Percentiles rank a stretch among this genome's conserved stretches.
These are phyloP conservation scores for Lycopodina hypogea DNA, from an alignment of 37 sponge, comb jelly and placozoan genomes.

Conservation along the genomic window DNA sequence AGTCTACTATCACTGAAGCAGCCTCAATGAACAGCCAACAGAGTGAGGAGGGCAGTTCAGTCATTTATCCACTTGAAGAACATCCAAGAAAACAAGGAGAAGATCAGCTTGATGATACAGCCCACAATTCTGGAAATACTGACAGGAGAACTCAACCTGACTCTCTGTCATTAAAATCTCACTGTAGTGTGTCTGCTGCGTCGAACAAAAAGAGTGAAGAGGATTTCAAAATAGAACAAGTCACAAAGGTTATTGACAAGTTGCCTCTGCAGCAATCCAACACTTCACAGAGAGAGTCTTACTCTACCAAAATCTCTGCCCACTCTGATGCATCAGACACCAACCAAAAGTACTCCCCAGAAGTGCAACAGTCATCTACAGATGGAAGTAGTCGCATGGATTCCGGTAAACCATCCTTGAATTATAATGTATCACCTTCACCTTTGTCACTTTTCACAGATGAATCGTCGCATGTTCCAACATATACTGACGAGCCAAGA, in stretches of 20 bases:
- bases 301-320: background rate
- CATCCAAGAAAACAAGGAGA: background rate
- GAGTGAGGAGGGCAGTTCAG: background rate
- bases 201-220: background rate
- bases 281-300: background rate
- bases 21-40: background rate
- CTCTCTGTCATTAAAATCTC: background rate
- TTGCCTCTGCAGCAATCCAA: conserved; percentile 20
- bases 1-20: background rate
- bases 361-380: too few relatives aligned
- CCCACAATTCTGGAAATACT: background rate
- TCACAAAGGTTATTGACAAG: conserved; percentile 10
- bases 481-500: too few relatives aligned
- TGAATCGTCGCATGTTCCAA: too few relatives aligned
- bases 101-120: background rate
- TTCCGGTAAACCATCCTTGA: too few relatives aligned
- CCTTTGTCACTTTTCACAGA: too few relatives aligned
- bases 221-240: conserved; percentile 6
- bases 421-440: too few relatives aligned
- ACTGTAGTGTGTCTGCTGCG: background rate
- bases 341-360: too few relatives aligned
- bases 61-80: background rate
- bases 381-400: too few relatives aligned
- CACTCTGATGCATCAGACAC: background rate
- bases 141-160: background rate